A percentile compares a stretch with the other conserved stretches of the same genome.
Conservation (phyloP, 2,797 vertebrate species). For the Champsocephalus gunnari region DNA sequence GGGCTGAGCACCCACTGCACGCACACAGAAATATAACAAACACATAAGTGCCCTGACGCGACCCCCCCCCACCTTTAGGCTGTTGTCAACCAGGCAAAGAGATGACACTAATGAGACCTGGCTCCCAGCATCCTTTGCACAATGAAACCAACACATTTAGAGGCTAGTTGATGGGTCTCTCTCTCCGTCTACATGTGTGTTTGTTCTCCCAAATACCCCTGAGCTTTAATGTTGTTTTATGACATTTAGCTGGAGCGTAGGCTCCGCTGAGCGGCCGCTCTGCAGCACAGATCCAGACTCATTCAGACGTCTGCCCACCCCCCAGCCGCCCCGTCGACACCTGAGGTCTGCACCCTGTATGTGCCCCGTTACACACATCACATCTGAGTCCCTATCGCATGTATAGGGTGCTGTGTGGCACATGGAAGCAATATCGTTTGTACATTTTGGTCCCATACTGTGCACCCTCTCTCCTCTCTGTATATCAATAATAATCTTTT, state of each 20-base stretch:
- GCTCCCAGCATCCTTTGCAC: constrained; percentile 68
- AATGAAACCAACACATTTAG: constrained; percentile 58
- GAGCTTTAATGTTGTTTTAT: constrained; percentile 55
- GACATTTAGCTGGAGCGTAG: constrained; percentile 55
- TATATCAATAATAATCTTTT: background rate
- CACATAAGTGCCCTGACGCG: background rate
- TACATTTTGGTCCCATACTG: background rate
- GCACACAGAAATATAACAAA: constrained; percentile 26
- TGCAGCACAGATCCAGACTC: constrained; percentile 41
- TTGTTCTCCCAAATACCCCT: constrained; percentile 56
- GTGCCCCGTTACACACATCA: background rate
- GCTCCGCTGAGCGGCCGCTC: constrained; percentile 24
- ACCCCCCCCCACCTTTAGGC: constrained; percentile 38
- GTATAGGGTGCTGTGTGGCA: no score
- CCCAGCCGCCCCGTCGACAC: constrained; percentile 14
- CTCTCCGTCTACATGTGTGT: constrained; percentile 29
- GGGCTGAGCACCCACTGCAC: constrained; percentile 18
- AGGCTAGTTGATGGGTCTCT: constrained; percentile 44
- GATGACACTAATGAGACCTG: constrained; percentile 62
- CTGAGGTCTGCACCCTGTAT: constrained; percentile 3
- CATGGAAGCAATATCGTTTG: background rate
- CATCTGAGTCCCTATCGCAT: background rate
- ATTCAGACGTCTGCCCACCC: constrained; percentile 32
- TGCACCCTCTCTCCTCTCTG: background rate
- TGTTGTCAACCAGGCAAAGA: constrained; percentile 52